A percentile compares a stretch with the other conserved stretches of the same genome.
These are phyloP conservation scores for Neodon shergylaensis DNA, from an alignment of 2,113 vertebrate species.

Conservation along the genomic window DNA sequence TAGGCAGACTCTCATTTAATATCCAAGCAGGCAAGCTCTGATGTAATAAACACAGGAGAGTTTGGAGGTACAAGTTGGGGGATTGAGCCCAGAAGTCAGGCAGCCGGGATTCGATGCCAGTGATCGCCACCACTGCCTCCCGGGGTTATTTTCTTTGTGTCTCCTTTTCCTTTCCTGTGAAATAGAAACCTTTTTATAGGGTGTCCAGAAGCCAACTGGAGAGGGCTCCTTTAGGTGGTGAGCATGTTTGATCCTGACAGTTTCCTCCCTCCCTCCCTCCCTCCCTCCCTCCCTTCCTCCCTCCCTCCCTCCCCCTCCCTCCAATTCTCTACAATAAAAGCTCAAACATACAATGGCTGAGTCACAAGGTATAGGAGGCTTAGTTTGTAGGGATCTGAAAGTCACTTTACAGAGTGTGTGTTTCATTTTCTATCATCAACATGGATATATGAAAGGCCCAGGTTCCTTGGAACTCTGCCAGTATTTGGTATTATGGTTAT, in stretches of 20 bases:
- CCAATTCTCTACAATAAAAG: not conserved
- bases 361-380: not conserved
- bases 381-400: not conserved
- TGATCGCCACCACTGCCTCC: rapidly evolving
- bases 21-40: not conserved
- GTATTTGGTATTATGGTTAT: too few species aligned
- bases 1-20: not conserved
- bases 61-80: not conserved
- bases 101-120: not conserved
- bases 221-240: too few species aligned
- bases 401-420: not conserved
- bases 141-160: not conserved
- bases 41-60: not conserved
- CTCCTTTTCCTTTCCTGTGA: not conserved
- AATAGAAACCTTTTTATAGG: not conserved
- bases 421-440: not conserved
- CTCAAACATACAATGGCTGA: not conserved
- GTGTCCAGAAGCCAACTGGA: not conserved
- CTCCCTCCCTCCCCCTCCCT: not conserved
- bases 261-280: not conserved
- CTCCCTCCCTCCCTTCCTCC: not conserved
- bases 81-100: not conserved
- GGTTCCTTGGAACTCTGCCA: not conserved
- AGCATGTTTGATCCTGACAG: not conserved
- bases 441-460: too few species aligned